These are phyloP conservation scores for Ammospiza maritima DNA, from an alignment of 2,797 vertebrate species.

Conservation along the genomic window DNA sequence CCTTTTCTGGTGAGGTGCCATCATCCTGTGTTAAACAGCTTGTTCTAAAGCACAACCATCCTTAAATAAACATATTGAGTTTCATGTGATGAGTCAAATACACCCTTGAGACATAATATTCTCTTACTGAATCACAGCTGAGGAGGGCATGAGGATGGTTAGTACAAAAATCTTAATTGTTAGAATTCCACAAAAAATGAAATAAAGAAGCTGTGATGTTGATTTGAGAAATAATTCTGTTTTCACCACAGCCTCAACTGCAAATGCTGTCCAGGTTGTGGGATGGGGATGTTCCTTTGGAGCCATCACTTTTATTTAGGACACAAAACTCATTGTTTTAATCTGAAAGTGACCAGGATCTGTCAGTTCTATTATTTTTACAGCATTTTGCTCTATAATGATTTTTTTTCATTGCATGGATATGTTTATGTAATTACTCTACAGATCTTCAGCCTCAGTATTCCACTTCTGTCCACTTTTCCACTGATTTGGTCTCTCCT, in stretches of 20 bases:
- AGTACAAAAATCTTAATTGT: conserved; percentile 58
- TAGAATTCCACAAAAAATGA: background rate
- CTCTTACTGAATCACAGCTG: conserved; percentile 39
- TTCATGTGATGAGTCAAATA: conserved; percentile 39
- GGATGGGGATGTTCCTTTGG: background rate
- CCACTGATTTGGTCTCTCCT: background rate
- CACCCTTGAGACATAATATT: conserved; percentile 26
- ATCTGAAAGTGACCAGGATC: background rate
- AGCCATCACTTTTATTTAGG: background rate
- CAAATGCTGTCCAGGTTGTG: background rate
- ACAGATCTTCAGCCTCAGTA: background rate
- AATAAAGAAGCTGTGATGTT: background rate
- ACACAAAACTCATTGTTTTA: background rate
- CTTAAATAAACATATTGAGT: conserved; percentile 52
- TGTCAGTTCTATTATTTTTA: background rate
- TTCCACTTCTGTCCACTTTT: background rate
- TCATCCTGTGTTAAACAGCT: background rate
- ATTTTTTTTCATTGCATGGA: background rate
- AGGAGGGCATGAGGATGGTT: conserved; percentile 59
- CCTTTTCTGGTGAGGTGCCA: background rate
- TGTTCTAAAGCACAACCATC: background rate
- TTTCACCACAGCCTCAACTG: conserved; percentile 23
- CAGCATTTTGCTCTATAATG: background rate
- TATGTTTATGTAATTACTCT: background rate
- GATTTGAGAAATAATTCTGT: conserved; percentile 27